Percentiles rank a stretch among this genome's conserved stretches.
Conservation (phyloP, 2,113 vertebrate species). For the Xenopus borealis region DNA sequence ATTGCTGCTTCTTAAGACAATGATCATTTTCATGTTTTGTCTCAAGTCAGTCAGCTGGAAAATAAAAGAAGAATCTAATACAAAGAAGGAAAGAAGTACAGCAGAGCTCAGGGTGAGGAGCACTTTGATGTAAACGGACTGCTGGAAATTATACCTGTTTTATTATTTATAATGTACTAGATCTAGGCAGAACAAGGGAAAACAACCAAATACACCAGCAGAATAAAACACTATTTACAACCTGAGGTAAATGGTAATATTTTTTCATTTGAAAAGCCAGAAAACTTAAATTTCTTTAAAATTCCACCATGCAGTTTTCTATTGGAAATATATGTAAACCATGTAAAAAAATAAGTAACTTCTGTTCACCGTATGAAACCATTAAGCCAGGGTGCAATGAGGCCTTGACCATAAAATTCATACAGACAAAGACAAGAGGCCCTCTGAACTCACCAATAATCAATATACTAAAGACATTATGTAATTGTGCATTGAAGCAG, state of each 20-base stretch:
- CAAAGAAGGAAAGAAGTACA: constrained; percentile 16
- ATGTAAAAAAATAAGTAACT: too few species aligned
- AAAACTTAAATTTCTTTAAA: not conserved
- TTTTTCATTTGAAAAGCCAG: too few species aligned
- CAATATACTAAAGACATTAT: too few species aligned
- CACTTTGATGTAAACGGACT: constrained; percentile 19
- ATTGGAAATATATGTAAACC: too few species aligned
- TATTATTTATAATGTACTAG: constrained; percentile 20
- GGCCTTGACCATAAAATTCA: too few species aligned
- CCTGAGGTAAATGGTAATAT: too few species aligned
- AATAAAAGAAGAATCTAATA: constrained; percentile 21
- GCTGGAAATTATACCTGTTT: constrained; percentile 29
- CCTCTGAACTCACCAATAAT: too few species aligned
- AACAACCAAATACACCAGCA: constrained; percentile 12
- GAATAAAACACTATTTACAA: not conserved
- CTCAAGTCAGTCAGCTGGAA: constrained; percentile 17
- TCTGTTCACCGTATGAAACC: too few species aligned
- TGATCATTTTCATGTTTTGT: constrained; percentile 22
- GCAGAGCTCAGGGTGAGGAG: constrained; percentile 20
- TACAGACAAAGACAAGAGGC: too few species aligned
- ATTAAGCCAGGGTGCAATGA: too few species aligned
- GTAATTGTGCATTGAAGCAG: too few species aligned
- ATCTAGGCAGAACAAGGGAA: constrained; percentile 1
- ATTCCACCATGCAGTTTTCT: too few species aligned
- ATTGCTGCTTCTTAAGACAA: constrained; percentile 16